phyloP scores from a whole-genome alignment of 2,797 vertebrate genomes.

The Trematomus bernacchii region DNA sequence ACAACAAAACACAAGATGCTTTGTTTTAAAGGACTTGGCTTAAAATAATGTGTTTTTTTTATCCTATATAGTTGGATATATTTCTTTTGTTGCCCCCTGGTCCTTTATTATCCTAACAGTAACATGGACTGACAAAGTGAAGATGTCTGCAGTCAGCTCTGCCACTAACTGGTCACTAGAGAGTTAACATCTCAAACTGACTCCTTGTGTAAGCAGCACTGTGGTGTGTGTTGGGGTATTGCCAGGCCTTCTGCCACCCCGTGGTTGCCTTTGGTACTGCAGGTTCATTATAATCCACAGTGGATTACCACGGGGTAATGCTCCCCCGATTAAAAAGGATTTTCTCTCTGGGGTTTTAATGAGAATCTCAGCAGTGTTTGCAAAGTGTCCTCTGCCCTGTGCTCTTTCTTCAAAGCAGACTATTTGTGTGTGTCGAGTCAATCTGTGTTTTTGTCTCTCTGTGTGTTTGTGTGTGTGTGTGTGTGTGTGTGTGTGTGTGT shows the following conservation, averaged over 20 bases:
- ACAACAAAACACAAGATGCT: not conserved
- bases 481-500: conserved; percentile 3
- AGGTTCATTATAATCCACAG: conserved; percentile 59
- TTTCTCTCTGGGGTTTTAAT: conserved; percentile 76
- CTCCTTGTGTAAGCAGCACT: conserved; percentile 5
- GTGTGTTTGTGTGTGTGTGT: not conserved
- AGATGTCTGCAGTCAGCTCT: conserved; percentile 4
- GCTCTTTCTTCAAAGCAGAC: conserved; percentile 37
- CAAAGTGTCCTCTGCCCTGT: conserved; percentile 32
- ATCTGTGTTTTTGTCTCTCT: conserved; percentile 9
- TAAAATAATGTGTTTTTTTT: too few species aligned
- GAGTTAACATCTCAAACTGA: conserved; percentile 14
- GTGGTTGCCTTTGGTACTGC: conserved; percentile 47
- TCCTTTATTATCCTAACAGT: not conserved
- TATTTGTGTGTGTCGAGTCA: conserved; percentile 32
- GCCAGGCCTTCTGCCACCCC: conserved; percentile 54
- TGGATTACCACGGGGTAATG: conserved; percentile 74
- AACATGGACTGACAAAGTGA: not conserved
- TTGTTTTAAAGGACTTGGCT: too few species aligned
- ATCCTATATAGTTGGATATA: too few species aligned
- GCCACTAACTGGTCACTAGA: conserved; percentile 17
- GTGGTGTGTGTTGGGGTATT: not conserved
- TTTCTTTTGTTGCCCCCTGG: too few species aligned
- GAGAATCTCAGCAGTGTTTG: conserved; percentile 72
- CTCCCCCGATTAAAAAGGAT: conserved; percentile 76